Percentiles rank a stretch among this genome's conserved stretches.
phyloP scores from a whole-genome alignment of 1,140 invertebrate genomes.

The Tetramorium alpestre region DNA sequence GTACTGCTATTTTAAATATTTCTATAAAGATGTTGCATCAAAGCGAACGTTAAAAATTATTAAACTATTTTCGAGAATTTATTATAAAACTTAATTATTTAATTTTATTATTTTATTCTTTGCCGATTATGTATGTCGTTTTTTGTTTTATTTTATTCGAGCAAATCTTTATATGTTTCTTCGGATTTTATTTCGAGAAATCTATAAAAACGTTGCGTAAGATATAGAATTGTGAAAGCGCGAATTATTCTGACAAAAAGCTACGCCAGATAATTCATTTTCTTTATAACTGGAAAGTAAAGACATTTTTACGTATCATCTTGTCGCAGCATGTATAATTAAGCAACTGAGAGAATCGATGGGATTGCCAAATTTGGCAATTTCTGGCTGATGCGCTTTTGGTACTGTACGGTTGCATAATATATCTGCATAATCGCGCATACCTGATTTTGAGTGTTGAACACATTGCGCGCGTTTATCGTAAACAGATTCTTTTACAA shows the following conservation, averaged over 20 bases:
- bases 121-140: too few relatives aligned
- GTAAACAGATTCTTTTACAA: not conserved
- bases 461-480: not conserved
- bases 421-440: not conserved
- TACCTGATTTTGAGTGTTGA: not conserved
- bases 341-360: conserved; percentile 9
- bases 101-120: not conserved
- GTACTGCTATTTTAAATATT: not conserved
- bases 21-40: not conserved
- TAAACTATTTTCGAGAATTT: not conserved
- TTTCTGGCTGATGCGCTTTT: conserved; percentile 26
- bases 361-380: conserved; percentile 45
- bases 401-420: conserved; percentile 6
- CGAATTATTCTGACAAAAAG: not conserved
- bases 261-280: not conserved
- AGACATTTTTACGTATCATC: conserved; percentile 5
- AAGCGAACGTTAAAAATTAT: not conserved
- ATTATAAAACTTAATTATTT: not conserved
- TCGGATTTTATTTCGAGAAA: not conserved
- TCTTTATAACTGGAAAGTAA: conserved; percentile 15
- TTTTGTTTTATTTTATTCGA: not conserved
- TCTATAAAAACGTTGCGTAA: not conserved
- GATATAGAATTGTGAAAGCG: conserved; percentile 2
- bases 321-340: not conserved
- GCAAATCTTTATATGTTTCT: not conserved